phyloP scores from a whole-genome alignment of 2,797 vertebrate genomes.

The Antennarius maculatus region DNA sequence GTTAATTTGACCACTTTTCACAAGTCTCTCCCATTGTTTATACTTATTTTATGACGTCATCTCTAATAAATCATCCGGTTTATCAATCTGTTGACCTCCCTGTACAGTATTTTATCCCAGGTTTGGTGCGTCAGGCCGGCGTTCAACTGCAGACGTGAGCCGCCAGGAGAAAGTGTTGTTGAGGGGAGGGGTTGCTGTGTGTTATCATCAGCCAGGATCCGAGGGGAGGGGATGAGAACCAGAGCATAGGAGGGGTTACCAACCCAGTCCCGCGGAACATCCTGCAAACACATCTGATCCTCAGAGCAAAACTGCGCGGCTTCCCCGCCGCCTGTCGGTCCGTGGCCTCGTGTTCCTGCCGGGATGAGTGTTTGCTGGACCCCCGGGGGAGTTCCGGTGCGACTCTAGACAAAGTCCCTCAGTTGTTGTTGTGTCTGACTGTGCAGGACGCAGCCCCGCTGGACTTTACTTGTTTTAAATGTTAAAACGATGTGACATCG shows the following conservation, averaged over 20 bases:
- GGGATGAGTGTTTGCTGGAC: constrained; percentile 9
- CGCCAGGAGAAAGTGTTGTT: neutral
- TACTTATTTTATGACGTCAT: neutral
- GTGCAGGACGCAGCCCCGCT: constrained; percentile 10
- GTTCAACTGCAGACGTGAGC: neutral
- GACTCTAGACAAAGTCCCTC: neutral
- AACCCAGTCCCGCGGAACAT: constrained; percentile 69
- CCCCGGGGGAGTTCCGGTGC: neutral
- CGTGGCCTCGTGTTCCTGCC: constrained; percentile 1
- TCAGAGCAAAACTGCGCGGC: constrained; percentile 46
- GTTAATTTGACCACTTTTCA: neutral
- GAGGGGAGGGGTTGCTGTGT: constrained; percentile 39
- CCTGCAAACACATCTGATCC: constrained; percentile 68
- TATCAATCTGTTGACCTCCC: too few relatives aligned
- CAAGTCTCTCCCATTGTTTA: neutral
- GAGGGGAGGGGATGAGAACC: constrained; percentile 24
- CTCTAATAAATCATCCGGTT: too few relatives aligned
- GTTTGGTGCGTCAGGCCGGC: neutral
- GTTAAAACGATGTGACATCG: constrained; percentile 68
- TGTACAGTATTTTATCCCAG: too few relatives aligned
- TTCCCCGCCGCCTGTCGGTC: neutral
- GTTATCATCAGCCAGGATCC: constrained; percentile 59
- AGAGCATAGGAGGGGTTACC: constrained; percentile 61
- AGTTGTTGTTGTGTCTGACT: neutral
- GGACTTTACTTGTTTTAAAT: constrained; percentile 45